Evolutionary conservation across 2,113 vertebrate species (phyloP).

Genomic region (Dasyurus viverrinus): DNA sequence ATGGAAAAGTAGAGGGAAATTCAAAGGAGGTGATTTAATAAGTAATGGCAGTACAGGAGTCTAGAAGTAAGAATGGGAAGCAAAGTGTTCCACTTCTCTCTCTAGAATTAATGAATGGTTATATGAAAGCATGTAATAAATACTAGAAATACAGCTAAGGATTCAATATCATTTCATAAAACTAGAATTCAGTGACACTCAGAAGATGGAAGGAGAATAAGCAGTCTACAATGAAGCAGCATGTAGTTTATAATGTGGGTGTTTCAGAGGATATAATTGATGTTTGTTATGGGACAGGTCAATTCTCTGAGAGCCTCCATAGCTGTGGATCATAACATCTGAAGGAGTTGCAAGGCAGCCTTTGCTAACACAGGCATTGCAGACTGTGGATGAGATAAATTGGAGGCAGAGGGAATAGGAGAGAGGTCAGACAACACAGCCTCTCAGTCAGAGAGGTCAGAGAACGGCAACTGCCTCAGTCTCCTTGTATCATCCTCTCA

Average conservation of each 20-base stretch:
- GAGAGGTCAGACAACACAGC: too few species aligned
- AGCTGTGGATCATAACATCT: too few species aligned
- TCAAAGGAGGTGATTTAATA: not conserved
- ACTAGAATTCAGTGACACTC: not conserved
- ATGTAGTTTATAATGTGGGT: not conserved
- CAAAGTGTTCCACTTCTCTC: not conserved
- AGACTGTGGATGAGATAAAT: too few species aligned
- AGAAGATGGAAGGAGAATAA: not conserved
- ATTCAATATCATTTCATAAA: not conserved
- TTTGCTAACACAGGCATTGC: too few species aligned
- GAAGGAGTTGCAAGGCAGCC: too few species aligned
- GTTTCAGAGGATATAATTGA: not conserved
- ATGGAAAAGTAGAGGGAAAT: not conserved
- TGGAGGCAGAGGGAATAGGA: too few species aligned
- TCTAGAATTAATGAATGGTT: not conserved
- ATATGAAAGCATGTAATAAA: not conserved
- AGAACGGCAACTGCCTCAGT: too few species aligned
- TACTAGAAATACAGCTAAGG: not conserved
- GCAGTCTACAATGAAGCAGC: not conserved
- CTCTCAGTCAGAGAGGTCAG: too few species aligned
- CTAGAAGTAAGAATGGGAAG: not conserved
- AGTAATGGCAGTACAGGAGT: not conserved
- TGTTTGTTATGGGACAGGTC: not conserved
- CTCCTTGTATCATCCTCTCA: too few species aligned
- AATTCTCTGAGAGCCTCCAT: too few species aligned